Base-by-base conservation (phyloP, 2,888 invertebrate genomes). In the Syrista parreyssii region DNA sequence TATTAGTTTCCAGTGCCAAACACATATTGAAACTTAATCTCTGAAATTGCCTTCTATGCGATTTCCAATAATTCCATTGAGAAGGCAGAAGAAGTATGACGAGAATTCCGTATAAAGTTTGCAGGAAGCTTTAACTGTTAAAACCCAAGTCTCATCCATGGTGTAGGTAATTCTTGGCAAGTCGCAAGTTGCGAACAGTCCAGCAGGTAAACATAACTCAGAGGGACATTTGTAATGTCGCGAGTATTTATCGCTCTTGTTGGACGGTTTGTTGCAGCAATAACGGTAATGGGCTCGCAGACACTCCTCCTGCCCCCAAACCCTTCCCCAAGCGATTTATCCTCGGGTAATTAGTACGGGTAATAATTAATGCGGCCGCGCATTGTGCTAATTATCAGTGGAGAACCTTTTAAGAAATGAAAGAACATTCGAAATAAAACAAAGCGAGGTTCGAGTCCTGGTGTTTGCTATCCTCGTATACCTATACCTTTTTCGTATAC, bases 341-440 rank as follows among this genome's bases (percentile, higher is more conserved):
- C 91, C 90, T 89, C 86, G 88, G 89, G 89, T 91, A 91, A 91
- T 91, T 91, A 91, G 91, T 87, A 86, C 88, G 87, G 86, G 88
- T 88, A 91, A 91, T 91, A 91, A 91, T 91, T 91, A 91, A 91
- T 91, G 91, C 87, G 83, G 86, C 88, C 84, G 90, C 89, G 89
- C 90, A 91, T 91, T 91, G 91, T 88, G 87, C 91, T 91, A 91
- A 91, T 91, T 91, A 91, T 91, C 88, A 88, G 81, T 82, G 88
- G 88, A 88, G 88, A 90, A 90, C 89, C 90, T 91, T 91, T 91
- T 91, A 91, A 91, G 91, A 91, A 91, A 91, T 91, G 91, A 91
- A 91, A 91, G 90, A 91, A 90, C 89, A 90, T 91, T 89, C 87
- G 89, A 89, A 90, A 91, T 90, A 89, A 91, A 91, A 88, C 87